phyloP scores from a whole-genome alignment of 37 sponge, comb jelly and placozoan species.

The Chondrilla cf. caribensis region DNA sequence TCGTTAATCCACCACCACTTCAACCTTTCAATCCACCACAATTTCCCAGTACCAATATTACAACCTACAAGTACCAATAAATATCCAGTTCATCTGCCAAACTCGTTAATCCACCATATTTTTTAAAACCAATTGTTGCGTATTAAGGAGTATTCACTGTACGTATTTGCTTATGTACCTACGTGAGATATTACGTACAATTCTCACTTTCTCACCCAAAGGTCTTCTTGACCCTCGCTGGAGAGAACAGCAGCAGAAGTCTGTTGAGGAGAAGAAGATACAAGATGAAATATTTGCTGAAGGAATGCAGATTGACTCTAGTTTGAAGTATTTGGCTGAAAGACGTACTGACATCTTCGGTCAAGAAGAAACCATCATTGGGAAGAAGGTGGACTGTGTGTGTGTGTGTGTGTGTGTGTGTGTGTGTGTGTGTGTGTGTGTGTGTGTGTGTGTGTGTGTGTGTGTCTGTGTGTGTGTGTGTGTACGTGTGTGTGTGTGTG shows the following conservation, averaged over 20 bases:
- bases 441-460: background rate
- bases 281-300: slow-evolving; percentile 83
- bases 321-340: slow-evolving; percentile 75
- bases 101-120: too few species aligned
- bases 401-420: background rate
- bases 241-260: slow-evolving; percentile 63
- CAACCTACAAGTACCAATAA: too few species aligned
- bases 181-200: too few species aligned
- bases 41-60: too few species aligned
- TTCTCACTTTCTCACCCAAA: background rate
- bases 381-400: slow-evolving; percentile 69
- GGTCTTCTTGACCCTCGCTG: slow-evolving; percentile 90
- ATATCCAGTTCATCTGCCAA: too few species aligned
- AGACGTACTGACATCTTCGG: slow-evolving; percentile 96
- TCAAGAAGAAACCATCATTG: slow-evolving; percentile 89
- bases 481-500: slow-evolving; percentile 5
- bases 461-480: slow-evolving; percentile 17
- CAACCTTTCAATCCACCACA: too few species aligned
- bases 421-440: background rate
- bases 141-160: background rate
- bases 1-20: too few species aligned
- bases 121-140: background rate
- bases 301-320: slow-evolving; percentile 73
- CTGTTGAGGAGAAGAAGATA: slow-evolving; percentile 65
- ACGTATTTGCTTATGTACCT: too few species aligned